Conservation (phyloP, 2,113 vertebrate species). For the Eolophus roseicapilla region DNA sequence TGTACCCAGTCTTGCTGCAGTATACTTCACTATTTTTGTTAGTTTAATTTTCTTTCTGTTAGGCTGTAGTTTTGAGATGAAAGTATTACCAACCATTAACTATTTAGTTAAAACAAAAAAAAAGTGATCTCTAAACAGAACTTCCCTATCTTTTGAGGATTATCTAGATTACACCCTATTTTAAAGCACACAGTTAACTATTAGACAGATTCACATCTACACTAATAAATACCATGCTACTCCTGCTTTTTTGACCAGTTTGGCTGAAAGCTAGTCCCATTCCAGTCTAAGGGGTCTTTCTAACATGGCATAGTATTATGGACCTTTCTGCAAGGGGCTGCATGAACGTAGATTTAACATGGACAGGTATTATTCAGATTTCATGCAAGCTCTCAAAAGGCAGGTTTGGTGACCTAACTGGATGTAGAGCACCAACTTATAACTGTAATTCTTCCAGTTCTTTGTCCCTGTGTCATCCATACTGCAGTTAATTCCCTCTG, state of each 20-base stretch:
- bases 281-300: neutral
- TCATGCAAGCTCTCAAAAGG: neutral
- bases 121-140: neutral
- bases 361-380: neutral
- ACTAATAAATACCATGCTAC: fast-evolving
- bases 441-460: neutral
- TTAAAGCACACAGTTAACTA: neutral
- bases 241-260: neutral
- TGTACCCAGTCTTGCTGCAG: neutral
- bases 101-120: neutral
- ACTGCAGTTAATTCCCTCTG: neutral
- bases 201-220: neutral
- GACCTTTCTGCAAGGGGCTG: neutral
- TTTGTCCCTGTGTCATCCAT: neutral
- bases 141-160: neutral
- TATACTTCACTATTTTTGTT: neutral
- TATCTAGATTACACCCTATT: neutral
- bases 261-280: neutral
- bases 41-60: neutral
- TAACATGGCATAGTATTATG: neutral
- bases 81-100: neutral
- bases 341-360: neutral
- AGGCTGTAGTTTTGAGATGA: neutral
- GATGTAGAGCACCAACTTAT: neutral
- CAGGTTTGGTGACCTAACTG: neutral